phyloP scores from a whole-genome alignment of 2,888 invertebrate species.

The Drosophila prolongata region DNA sequence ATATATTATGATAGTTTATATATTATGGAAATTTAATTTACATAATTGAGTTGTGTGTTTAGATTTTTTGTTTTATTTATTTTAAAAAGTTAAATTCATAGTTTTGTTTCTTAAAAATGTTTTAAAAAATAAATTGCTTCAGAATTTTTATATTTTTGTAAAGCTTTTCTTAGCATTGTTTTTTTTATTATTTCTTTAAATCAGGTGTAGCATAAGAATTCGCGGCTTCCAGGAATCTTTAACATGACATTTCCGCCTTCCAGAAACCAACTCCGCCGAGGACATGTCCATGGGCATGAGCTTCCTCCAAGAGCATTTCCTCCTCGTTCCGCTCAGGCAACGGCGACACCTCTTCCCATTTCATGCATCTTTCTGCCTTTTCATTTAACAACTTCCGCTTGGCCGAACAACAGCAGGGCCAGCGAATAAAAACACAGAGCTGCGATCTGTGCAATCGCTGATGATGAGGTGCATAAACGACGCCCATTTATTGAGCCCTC shows the following conservation, averaged over 20 bases:
- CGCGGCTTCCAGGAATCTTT: slow-evolving; percentile 26
- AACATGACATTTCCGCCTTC: slow-evolving; percentile 24
- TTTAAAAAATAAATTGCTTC: too few species aligned
- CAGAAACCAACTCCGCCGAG: background rate
- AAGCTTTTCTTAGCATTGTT: too few species aligned
- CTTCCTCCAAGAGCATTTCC: slow-evolving; percentile 24
- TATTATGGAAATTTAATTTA: too few species aligned
- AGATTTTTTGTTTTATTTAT: too few species aligned
- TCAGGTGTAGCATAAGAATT: slow-evolving; percentile 5
- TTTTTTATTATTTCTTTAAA: background rate
- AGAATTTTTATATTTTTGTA: too few species aligned
- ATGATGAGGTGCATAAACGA: slow-evolving; percentile 81
- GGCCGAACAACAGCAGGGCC: slow-evolving; percentile 16
- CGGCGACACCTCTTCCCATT: slow-evolving; percentile 39
- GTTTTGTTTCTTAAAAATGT: too few species aligned
- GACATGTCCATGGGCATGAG: slow-evolving; percentile 9
- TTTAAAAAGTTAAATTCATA: too few species aligned
- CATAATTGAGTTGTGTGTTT: too few species aligned
- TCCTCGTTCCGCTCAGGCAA: slow-evolving; percentile 15
- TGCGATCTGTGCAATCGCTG: slow-evolving; percentile 75
- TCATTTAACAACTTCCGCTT: slow-evolving; percentile 72
- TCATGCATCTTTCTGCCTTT: slow-evolving; percentile 29
- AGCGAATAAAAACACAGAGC: slow-evolving; percentile 30
- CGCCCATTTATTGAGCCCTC: slow-evolving; percentile 79
- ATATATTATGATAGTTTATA: too few species aligned